Base-by-base conservation (phyloP, 2,888 invertebrate species). In the Dendrolimus houi region DNA sequence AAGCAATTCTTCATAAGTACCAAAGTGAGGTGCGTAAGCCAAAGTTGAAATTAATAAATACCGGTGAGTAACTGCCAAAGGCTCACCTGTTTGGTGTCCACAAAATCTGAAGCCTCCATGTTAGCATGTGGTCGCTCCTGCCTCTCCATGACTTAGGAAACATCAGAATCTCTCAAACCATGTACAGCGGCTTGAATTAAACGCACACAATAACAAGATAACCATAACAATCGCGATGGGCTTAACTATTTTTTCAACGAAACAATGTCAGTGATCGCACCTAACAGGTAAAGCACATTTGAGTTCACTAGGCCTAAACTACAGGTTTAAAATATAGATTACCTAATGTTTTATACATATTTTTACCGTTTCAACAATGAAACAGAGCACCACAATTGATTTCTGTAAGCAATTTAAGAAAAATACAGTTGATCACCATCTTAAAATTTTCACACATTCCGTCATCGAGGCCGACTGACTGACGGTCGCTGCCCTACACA, bases 1-100 rank as follows among this genome's bases (percentile, higher is more conserved):
- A 68, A 63, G 60, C 65, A 70, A 69, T 70, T 69, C 29, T 68
- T 47, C 64, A 69, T 64, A 67, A 70, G 68, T 63, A 71, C 58
- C 69, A 72, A 71, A 69, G 69, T 66, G 64, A 68, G 69, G 68
- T 72, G 70, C 74, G 72, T 70, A 65, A 66, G 69, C 62, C 68
- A 72, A 72, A 77, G 73, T 74, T 73, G 72, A 76, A 81, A 81
- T 77, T 70, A 62, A 61, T 60, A 74, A 80, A 75, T 81, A 85
- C 88, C 88, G 88, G 89, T 85, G 85, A 81, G 83, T 81, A 75
- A 62, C 65, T 62, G 69, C 69, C 68, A 71, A 67, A 70, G 70
- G 68, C 88, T 91, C 92, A 93, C 93, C 93, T 93, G 93, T 92
- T 92, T 92, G 67, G 93, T 92, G 77, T 92, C 92, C 86, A 92